A percentile compares a stretch with the other conserved stretches of the same genome.
These are phyloP conservation scores for Maniola hyperantus DNA, from an alignment of 2,888 invertebrate genomes.

Conservation along the genomic window DNA sequence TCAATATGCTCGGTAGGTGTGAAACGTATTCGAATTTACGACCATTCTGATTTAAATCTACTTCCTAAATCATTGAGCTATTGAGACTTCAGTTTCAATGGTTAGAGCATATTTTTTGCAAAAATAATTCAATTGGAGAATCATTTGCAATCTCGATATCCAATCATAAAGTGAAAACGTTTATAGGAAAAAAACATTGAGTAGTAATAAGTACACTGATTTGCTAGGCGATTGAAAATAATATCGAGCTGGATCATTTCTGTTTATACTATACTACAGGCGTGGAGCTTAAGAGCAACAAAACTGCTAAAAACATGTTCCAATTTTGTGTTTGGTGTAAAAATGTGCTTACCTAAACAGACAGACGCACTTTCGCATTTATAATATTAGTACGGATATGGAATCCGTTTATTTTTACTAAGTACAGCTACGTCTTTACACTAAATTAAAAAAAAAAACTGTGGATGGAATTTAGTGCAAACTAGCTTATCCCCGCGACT, in stretches of 20 bases:
- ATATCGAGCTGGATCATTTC: conserved; percentile 58
- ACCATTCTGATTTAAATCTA: too few relatives aligned
- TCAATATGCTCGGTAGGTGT: too few relatives aligned
- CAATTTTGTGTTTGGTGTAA: neutral
- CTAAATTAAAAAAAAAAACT: neutral
- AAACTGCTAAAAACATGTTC: neutral
- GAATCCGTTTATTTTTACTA: too few relatives aligned
- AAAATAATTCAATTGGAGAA: conserved; percentile 11
- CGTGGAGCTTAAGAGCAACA: neutral
- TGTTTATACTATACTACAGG: conserved; percentile 50
- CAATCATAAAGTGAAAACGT: conserved; percentile 19
- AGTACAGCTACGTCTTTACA: too few relatives aligned
- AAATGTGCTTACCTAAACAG: too few relatives aligned
- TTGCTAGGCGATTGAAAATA: conserved; percentile 53
- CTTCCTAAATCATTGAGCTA: neutral
- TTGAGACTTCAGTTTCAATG: neutral
- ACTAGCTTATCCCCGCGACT: too few relatives aligned
- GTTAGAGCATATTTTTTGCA: neutral
- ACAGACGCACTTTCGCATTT: too few relatives aligned
- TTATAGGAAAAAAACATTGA: conserved; percentile 32
- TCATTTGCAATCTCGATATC: conserved; percentile 9
- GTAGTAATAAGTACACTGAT: conserved; percentile 41
- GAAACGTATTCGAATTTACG: too few relatives aligned
- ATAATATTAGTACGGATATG: too few relatives aligned
- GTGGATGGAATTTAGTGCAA: neutral